Evolutionary conservation across 1,140 invertebrate species (phyloP).

Genomic region (Macrocentrus cingulum): DNA sequence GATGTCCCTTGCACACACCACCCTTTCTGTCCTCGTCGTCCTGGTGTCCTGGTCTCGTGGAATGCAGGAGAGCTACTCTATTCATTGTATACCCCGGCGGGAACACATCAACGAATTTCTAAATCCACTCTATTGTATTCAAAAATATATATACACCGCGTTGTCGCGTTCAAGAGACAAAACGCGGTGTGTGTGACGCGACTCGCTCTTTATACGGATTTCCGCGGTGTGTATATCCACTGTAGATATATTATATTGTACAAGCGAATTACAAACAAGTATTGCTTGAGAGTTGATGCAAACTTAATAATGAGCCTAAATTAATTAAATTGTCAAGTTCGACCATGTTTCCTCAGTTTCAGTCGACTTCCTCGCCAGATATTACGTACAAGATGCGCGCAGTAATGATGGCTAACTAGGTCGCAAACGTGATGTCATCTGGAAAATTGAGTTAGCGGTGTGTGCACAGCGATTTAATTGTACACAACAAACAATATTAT

Average conservation of each 20-base stretch:
- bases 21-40: conserved; percentile 18
- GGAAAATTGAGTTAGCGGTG: conserved; percentile 17
- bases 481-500: neutral
- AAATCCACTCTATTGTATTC: conserved; percentile 18
- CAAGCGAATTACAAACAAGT: too few species aligned
- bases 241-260: too few species aligned
- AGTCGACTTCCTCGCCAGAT: conserved; percentile 5
- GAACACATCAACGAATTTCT: conserved; percentile 19
- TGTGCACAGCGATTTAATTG: neutral
- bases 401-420: conserved; percentile 18
- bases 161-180: too few species aligned
- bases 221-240: too few species aligned
- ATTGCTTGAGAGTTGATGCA: conserved; percentile 11
- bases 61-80: conserved; percentile 34
- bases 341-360: conserved; percentile 18
- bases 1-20: conserved; percentile 18
- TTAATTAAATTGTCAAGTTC: conserved; percentile 19
- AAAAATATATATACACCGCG: neutral
- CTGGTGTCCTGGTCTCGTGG: conserved; percentile 33
- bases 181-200: neutral
- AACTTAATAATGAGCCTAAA: conserved; percentile 21
- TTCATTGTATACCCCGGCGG: too few species aligned
- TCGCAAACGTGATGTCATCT: conserved; percentile 15
- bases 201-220: too few species aligned
- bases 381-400: conserved; percentile 8